Evolutionary conservation across 2,888 invertebrate species (phyloP), one percentile per base, ranked within the genome.

Genomic region (Thymelicus sylvestris): DNA sequence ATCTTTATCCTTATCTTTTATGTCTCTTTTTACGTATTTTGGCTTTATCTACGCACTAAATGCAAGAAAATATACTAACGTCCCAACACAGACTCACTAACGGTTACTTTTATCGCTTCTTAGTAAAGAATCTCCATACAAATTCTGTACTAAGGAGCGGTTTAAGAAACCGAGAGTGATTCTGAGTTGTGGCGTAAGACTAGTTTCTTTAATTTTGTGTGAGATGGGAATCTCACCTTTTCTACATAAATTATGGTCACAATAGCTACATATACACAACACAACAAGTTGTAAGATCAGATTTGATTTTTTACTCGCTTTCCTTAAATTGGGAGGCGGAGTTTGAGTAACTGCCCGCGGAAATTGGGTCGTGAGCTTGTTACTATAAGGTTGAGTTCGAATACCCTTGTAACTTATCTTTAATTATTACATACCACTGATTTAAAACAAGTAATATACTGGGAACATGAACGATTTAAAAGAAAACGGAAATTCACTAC

Each of bases 311-410:
- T 72, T 74, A 74, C 66, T 72, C 70, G 71, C 73, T 61, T 64
- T 63, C 72, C 66, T 76, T 73, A 76, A 78, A 77, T 76, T 75
- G 76, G 74, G 71, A 73, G 78, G 77, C 77, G 77, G 74, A 59
- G 73, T 61, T 69, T 74, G 66, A 66, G 67, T 77, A 78, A 74
- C 74, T 72, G 74, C 68, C 66, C 63, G 66, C 71, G 67, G 47
- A 76, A 77, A 75, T 75, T 73, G 73, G 77, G 74, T 74, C 76
- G 75, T 24, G 52, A 73, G 66, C 19, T 44, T 48, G 19, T 31
- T 67, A 24, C 12, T 68, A 12, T 38, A 52, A 57, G 55, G 68
- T 57, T 44, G 31, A 63, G n/a, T 57, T 47, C 15, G 31, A 63
- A 63, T 63, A 62, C 44, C 55, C 52, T 15, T 68, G 59, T 59